Base-by-base conservation (phyloP, 1,140 invertebrate genomes). In the Drosophila truncata region DNA sequence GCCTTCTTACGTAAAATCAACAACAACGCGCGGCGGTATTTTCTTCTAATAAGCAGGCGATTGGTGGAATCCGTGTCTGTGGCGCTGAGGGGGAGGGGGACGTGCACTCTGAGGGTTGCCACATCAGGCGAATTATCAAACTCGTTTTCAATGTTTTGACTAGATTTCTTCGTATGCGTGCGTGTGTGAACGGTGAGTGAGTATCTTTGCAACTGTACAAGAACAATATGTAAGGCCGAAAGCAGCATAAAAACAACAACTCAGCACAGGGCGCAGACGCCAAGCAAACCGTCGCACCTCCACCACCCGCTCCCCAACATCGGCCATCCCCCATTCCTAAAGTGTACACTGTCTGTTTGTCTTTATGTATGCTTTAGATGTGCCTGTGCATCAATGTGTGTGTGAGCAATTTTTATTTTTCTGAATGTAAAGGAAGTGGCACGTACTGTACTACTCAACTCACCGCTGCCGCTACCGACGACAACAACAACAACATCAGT, bases 351-450 rank as follows among this genome's bases (percentile, higher is more conserved):
- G 63, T 69, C 82, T 78, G 73, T 81, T 79, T 78, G 77, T 67
- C 59, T 80, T 62, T 81, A 59, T 66, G 55, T 42, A 39, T 74
- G 55, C 70, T 70, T 61, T 67, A 23, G 63, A 46, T 65, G 54
- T 62, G 41, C 70, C 46, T 52, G 18, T 66, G 41, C 10, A 16
- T 29, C 27, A 57, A 13, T 39, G n/a, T 13, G 44, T 62, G 54
- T 77, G 84, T 67, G 75, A 86, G 61, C 71, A 79, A 74, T 88
- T 90, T 88, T 90, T 91, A 85, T 90, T 90, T 90, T 90, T 90
- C 85, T 90, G 85, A 90, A 90, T 90, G 85, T 86, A 91, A 91
- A 90, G 85, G 85, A 90, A 90, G 85, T 90, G 85, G 85, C 85
- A 91, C 86, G 85, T 90, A 90, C 85, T 90, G 85, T 90, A 90